Evolutionary conservation across 2,113 vertebrate genomes (phyloP).

Genomic region (Trematomus loennbergii): DNA sequence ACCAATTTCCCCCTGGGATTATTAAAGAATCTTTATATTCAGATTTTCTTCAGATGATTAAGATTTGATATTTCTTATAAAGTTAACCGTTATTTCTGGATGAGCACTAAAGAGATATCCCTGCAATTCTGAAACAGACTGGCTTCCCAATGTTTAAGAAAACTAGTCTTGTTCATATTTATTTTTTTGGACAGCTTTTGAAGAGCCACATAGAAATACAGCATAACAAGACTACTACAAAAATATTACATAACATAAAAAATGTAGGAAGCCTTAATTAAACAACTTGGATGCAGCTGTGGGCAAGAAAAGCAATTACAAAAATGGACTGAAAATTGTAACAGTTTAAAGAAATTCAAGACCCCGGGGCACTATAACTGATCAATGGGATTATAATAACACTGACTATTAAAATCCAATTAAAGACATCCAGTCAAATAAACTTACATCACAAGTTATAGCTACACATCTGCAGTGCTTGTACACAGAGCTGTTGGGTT

Average conservation of each 20-base stretch:
- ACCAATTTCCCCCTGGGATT: no score
- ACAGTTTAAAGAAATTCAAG: background rate
- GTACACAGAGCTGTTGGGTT: no score
- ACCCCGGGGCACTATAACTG: background rate
- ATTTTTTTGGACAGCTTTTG: no score
- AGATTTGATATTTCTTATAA: conserved; percentile 16
- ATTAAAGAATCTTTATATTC: no score
- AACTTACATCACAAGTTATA: background rate
- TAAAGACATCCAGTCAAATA: background rate
- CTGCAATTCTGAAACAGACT: background rate
- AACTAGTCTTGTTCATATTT: no score
- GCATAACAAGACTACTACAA: no score
- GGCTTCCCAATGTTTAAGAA: no score
- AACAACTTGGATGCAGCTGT: background rate
- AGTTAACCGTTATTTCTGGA: conserved; percentile 29
- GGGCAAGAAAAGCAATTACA: background rate
- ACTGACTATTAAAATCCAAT: background rate
- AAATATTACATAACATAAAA: no score
- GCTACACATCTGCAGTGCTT: no score
- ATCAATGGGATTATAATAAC: conserved; percentile 10
- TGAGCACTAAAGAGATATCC: conserved; percentile 14
- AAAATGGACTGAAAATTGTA: background rate
- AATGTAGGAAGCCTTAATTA: background rate
- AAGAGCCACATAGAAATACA: no score
- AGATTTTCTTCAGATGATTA: background rate